Evolutionary conservation across 1,140 invertebrate species (phyloP).

Genomic region (Leptopilina boulardi): DNA sequence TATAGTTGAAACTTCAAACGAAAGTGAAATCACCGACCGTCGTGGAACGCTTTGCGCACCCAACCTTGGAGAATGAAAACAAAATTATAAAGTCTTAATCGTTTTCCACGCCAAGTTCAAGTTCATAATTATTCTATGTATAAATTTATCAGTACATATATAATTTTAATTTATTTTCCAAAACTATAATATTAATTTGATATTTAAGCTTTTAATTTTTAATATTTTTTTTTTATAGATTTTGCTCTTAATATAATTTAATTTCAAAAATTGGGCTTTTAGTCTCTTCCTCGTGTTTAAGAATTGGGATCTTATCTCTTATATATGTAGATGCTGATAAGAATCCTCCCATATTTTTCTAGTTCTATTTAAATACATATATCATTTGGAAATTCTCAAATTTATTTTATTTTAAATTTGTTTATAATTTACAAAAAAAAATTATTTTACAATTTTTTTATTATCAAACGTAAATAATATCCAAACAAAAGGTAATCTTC

Average conservation of each 20-base stretch:
- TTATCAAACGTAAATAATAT: too few species aligned
- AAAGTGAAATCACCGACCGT: conserved; percentile 15
- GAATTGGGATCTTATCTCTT: not conserved
- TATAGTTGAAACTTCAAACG: not conserved
- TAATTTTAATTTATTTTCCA: not conserved
- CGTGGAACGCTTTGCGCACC: not conserved
- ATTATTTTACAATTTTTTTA: too few species aligned
- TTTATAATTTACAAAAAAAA: not conserved
- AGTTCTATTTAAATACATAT: not conserved
- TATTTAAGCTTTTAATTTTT: too few species aligned
- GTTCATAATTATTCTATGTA: not conserved
- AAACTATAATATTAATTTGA: too few species aligned
- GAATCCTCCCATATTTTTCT: not conserved
- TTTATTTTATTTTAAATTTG: not conserved
- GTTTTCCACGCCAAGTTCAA: not conserved
- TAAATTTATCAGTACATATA: not conserved
- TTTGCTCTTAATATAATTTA: too few species aligned
- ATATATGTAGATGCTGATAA: not conserved
- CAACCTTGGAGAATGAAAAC: conserved; percentile 1
- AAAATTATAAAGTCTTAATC: conserved; percentile 9
- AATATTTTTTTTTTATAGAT: too few species aligned
- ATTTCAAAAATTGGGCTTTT: too few species aligned
- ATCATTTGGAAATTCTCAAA: not conserved
- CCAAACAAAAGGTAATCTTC: too few species aligned
- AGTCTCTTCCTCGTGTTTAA: not conserved